A percentile compares a stretch with the other conserved stretches of the same genome.
Evolutionary conservation across 2,113 vertebrate species (phyloP).

Genomic region (Promerops cafer): DNA sequence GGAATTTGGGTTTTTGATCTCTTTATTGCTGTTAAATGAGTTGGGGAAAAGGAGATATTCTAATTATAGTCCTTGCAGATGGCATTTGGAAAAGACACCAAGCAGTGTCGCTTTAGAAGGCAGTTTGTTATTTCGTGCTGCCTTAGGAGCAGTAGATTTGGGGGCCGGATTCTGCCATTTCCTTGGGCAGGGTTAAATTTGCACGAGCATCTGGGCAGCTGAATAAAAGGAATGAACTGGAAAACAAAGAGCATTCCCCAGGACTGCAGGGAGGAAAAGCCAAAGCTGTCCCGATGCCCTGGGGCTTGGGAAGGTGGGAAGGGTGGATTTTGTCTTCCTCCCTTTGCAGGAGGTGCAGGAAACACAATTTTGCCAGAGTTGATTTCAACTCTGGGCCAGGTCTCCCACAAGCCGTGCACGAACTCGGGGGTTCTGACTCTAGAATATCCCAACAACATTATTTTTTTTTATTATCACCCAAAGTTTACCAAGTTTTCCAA

Average conservation of each 20-base stretch:
- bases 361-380: not conserved
- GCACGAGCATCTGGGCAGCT: not conserved
- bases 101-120: slow-evolving; percentile 10
- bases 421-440: not conserved
- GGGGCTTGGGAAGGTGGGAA: not conserved
- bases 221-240: not conserved
- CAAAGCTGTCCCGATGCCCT: rapidly evolving
- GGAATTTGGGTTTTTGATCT: slow-evolving; percentile 18
- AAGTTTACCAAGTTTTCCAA: not conserved
- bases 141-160: not conserved
- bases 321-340: not conserved
- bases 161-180: not conserved
- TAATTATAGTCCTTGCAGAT: slow-evolving; percentile 64
- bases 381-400: not conserved
- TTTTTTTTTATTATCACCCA: not conserved
- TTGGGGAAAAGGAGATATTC: slow-evolving; percentile 38
- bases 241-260: not conserved
- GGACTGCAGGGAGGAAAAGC: not conserved
- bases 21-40: slow-evolving; percentile 50
- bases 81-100: slow-evolving; percentile 35
- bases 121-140: not conserved
- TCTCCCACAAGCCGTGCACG: not conserved
- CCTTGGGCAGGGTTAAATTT: not conserved
- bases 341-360: not conserved
- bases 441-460: not conserved